Base-by-base conservation (phyloP, 2,113 vertebrate species). In the Labrus mixtus region DNA sequence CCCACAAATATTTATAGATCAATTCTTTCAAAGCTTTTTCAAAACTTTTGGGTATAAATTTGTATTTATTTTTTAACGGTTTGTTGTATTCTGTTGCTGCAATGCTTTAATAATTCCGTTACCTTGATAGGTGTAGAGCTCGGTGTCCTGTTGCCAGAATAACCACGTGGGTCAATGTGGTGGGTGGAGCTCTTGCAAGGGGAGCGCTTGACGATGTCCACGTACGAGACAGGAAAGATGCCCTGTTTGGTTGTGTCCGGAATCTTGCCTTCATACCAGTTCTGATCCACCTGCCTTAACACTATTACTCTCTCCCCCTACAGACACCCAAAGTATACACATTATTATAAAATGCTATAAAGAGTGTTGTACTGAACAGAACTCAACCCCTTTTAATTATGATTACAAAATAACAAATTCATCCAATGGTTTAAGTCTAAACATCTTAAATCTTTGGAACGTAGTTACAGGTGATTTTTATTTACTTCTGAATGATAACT, bases 241-340 rank as follows among this genome's bases (percentile, higher is more conserved):
- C 98, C 98, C 93, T 99, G 98, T 90, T 96, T 97, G 91, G 90
- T 96, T 79, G 95, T 95, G 83, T 96, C 96, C 64, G 96, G 95
- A 84, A 99, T 96, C 93, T 95, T 98, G 77, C 98, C 97, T 94
- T 99, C 97, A 73, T 97, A 99, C 98, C 98, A 99, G 92, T 99
- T 99, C 91, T 96, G 96, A 93, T 99, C 98, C 88, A 99, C 97
- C 91, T 95, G 95, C 87, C 98, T 96, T 54, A 99, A 91, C 87
- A 99, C 94, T 84, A 96, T 94, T 56, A 99, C 86, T 93, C 90
- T 94, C 87, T 99, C 98, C n/a, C 98, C 98, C 97, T 99, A 88
- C 59, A 93, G 4, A 92, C 56, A 85, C 16, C 11, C 23, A 58
- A 69, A 20, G 57, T 5, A 61, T 9, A 71, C 15, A 82, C 9